phyloP scores from a whole-genome alignment of 2,888 invertebrate genomes.

The Automeris io region DNA sequence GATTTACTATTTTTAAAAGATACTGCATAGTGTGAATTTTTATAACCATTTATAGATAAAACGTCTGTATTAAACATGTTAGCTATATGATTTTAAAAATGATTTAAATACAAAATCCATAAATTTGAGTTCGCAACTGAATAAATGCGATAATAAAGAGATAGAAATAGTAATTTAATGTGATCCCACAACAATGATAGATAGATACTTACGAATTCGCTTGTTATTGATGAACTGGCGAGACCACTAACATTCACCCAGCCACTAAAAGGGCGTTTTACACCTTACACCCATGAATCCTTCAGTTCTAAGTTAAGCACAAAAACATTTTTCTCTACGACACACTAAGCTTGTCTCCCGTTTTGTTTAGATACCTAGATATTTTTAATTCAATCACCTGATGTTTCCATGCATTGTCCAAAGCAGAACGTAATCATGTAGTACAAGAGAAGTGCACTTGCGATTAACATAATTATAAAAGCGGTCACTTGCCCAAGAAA shows the following conservation, averaged over 20 bases:
- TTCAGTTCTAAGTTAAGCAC: conserved; percentile 44
- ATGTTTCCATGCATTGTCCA: conserved; percentile 55
- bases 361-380: conserved; percentile 30
- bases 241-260: conserved; percentile 48
- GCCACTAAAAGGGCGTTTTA: conserved; percentile 35
- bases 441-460: conserved; percentile 14
- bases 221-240: conserved; percentile 44
- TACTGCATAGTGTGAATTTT: too few relatives aligned
- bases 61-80: too few relatives aligned
- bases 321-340: conserved; percentile 54
- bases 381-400: conserved; percentile 53
- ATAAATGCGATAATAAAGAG: conserved; percentile 50
- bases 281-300: conserved; percentile 50
- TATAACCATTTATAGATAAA: too few relatives aligned
- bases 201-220: conserved; percentile 56
- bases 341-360: conserved; percentile 64
- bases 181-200: conserved; percentile 67
- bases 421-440: conserved; percentile 37
- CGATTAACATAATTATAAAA: conserved; percentile 11
- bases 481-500: not conserved
- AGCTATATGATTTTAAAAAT: too few relatives aligned
- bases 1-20: too few relatives aligned
- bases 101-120: too few relatives aligned
- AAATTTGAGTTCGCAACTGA: conserved; percentile 46
- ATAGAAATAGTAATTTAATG: conserved; percentile 47